Percentiles rank a stretch among this genome's conserved stretches.
Evolutionary conservation across 2,113 vertebrate genomes (phyloP).

Genomic region (Pseudorasbora parva): DNA sequence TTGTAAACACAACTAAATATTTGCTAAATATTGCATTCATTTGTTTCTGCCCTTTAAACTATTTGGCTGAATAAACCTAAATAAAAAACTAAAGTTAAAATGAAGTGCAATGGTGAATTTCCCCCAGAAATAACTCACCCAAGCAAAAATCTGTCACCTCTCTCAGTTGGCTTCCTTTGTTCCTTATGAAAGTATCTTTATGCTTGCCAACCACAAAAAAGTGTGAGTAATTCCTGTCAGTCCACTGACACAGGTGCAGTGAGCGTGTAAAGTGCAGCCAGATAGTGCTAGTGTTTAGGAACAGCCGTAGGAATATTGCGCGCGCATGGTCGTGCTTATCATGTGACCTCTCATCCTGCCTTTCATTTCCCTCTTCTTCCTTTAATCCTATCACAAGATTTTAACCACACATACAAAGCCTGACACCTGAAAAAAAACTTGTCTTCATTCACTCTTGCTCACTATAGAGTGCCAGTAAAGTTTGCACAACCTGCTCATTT

Average conservation of each 20-base stretch:
- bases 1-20: not conserved
- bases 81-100: not conserved
- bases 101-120: not conserved
- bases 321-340: conserved; percentile 16
- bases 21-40: not conserved
- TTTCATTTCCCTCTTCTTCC: conserved; percentile 28
- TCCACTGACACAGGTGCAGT: not conserved
- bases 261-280: not conserved
- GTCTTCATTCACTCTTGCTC: not conserved
- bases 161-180: not conserved
- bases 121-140: conserved; percentile 3
- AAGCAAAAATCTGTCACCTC: not conserved
- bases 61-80: not conserved
- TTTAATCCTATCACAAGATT: conserved; percentile 45
- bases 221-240: not conserved
- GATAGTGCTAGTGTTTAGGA: not conserved
- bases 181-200: not conserved
- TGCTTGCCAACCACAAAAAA: not conserved
- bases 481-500: not conserved
- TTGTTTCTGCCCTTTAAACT: not conserved
- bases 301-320: not conserved
- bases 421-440: not conserved
- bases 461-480: not conserved
- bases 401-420: not conserved
- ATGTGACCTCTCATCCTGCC: conserved; percentile 52